These are phyloP conservation scores for Eulemur rufifrons DNA, from an alignment of 2,113 vertebrate genomes.

Conservation along the genomic window DNA sequence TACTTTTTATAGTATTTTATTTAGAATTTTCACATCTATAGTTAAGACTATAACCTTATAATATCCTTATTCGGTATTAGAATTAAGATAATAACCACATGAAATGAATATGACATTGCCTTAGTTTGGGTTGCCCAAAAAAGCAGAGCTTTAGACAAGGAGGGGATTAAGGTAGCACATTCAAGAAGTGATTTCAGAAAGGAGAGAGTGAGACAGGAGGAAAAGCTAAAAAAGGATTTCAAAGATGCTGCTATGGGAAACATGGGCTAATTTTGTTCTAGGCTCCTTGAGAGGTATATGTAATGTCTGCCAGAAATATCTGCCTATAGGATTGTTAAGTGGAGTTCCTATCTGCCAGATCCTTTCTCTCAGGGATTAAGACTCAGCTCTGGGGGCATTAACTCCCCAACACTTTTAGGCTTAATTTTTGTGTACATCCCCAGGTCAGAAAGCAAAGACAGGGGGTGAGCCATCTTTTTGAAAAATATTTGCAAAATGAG, in stretches of 20 bases:
- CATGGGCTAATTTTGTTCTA: background rate
- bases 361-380: background rate
- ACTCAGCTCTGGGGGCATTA: background rate
- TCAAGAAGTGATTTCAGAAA: background rate
- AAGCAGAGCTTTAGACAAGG: background rate
- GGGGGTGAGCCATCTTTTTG: background rate
- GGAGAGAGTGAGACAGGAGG: background rate
- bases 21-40: background rate
- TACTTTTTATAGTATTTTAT: background rate
- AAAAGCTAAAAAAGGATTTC: background rate
- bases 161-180: background rate
- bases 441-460: background rate
- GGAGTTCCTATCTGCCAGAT: background rate
- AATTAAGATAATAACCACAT: background rate
- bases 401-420: background rate
- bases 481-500: too few relatives aligned
- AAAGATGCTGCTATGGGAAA: background rate
- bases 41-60: background rate
- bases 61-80: background rate
- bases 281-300: rapidly evolving
- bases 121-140: background rate
- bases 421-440: background rate
- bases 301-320: background rate
- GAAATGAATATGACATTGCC: background rate
- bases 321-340: background rate